A percentile compares a stretch with the other conserved stretches of the same genome.
These are phyloP conservation scores for Embidobia sp. DNA, from an alignment of 2,888 invertebrate genomes.

Conservation along the genomic window DNA sequence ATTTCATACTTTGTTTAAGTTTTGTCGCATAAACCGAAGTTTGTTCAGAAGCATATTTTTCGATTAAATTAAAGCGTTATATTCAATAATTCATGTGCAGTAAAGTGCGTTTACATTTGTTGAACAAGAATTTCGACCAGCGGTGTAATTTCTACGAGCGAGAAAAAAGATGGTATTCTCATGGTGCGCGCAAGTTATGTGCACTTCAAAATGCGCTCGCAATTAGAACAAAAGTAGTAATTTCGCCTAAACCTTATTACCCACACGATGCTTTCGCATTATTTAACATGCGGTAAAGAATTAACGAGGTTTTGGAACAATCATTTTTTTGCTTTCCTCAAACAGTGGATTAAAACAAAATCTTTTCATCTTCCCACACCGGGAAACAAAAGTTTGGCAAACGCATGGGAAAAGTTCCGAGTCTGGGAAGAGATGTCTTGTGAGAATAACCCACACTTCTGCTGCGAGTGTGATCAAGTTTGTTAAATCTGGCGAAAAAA, in stretches of 20 bases:
- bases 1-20: no score
- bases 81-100: not conserved
- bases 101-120: conserved; percentile 8
- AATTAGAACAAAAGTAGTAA: conserved; percentile 56
- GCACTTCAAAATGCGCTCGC: conserved; percentile 28
- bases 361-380: conserved; percentile 57
- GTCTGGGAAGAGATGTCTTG: conserved; percentile 57
- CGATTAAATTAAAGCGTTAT: no score
- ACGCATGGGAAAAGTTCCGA: conserved; percentile 55
- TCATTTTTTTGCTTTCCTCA: conserved; percentile 16
- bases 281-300: conserved; percentile 49
- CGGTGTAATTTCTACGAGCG: conserved; percentile 14
- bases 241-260: conserved; percentile 48
- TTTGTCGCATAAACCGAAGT: no score
- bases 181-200: conserved; percentile 21
- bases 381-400: conserved; percentile 56
- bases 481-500: conserved; percentile 42
- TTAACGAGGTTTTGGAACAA: conserved; percentile 49
- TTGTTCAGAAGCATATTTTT: no score
- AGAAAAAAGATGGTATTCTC: conserved; percentile 29
- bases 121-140: not conserved
- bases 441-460: conserved; percentile 45
- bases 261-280: conserved; percentile 37
- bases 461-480: conserved; percentile 45
- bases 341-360: conserved; percentile 49